Evolutionary conservation across 2,113 vertebrate species (phyloP), one percentile per base, ranked within the genome.

Genomic region (Perca fluviatilis): DNA sequence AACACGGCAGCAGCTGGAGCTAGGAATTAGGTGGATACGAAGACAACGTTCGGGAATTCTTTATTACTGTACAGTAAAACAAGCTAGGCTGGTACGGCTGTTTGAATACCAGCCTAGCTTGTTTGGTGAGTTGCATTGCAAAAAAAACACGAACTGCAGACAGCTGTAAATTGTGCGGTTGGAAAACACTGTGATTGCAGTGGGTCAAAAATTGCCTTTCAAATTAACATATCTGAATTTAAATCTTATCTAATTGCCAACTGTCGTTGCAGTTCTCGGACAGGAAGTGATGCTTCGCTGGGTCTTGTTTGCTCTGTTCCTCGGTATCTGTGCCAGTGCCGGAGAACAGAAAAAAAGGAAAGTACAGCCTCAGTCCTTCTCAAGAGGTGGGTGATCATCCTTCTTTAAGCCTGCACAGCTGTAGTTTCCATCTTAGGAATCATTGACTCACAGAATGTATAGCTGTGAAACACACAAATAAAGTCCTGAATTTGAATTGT

Each of bases 371-470:
- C 36, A 77, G 36, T 56, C 73, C 23, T 61, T 92, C 3, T 74
- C 93, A 21, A 91, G 89, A 93, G 95, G 95, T 94, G 73, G 4
- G 85, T 40, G 3, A 60, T 21, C 19, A 10, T 33, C 3, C 12
- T 57, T 19, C 50, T 16, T 64, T 14, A 67, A 66, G 23, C 15
- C 27, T 23, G 2, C 8, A 30, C 19, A 49, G 50, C 33, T 60
- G 1, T 14, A 23, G 3, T 43, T 51, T 62, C 10, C 51, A 27
- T 67, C 4, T 56, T 6, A 54, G 9, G 15, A 60, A 30, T 62
- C 6, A 49, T 50, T 65, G 14, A 6, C 30, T 40, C 15, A 36
- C 8, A 27, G 47, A n/a, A 47, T 49, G 0, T 33, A 74, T 25
- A 47, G 8, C n/a, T 54, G 27, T 16, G 40, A 36, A 2, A 47